Evolutionary conservation across 1,140 invertebrate genomes (phyloP).

Genomic region (Drosophila burlai): DNA sequence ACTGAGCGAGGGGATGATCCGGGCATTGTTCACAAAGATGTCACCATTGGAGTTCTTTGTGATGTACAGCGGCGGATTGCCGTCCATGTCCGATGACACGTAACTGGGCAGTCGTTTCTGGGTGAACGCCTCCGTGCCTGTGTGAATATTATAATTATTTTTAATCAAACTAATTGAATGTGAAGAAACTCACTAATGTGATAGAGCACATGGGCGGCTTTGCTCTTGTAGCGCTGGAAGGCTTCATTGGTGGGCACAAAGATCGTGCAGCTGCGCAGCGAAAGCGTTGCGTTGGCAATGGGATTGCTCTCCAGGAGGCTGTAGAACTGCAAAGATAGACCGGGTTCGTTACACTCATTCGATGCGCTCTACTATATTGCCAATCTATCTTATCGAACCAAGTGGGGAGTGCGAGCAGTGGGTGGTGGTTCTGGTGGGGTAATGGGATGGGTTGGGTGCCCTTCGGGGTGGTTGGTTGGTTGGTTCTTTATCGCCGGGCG

Average conservation of each 20-base stretch:
- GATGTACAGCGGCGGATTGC: constrained; percentile 93
- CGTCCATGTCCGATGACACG: constrained; percentile 90
- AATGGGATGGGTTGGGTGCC: background rate
- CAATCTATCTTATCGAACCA: constrained; percentile 46
- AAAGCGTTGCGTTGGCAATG: constrained; percentile 89
- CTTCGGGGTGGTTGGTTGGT: constrained; percentile 29
- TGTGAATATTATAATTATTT: constrained; percentile 56
- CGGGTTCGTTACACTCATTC: constrained; percentile 44
- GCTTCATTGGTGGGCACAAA: constrained; percentile 93
- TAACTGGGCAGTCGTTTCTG: constrained; percentile 89
- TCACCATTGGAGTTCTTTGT: constrained; percentile 89
- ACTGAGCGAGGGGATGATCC: constrained; percentile 89
- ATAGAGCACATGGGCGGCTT: constrained; percentile 89
- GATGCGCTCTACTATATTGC: constrained; percentile 42
- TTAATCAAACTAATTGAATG: constrained; percentile 25
- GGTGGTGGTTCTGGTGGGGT: constrained; percentile 27
- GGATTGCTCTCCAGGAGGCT: constrained; percentile 88
- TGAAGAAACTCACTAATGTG: constrained; percentile 90
- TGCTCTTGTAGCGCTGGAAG: constrained; percentile 89
- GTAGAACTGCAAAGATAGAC: constrained; percentile 89
- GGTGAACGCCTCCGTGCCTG: constrained; percentile 90
- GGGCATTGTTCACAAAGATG: constrained; percentile 93
- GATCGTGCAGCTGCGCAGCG: constrained; percentile 89
- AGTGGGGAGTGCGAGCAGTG: constrained; percentile 15
- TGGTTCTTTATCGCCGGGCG: constrained; percentile 5